phyloP scores from a whole-genome alignment of 2,888 invertebrate species.

The Napeogenes sylphis region DNA sequence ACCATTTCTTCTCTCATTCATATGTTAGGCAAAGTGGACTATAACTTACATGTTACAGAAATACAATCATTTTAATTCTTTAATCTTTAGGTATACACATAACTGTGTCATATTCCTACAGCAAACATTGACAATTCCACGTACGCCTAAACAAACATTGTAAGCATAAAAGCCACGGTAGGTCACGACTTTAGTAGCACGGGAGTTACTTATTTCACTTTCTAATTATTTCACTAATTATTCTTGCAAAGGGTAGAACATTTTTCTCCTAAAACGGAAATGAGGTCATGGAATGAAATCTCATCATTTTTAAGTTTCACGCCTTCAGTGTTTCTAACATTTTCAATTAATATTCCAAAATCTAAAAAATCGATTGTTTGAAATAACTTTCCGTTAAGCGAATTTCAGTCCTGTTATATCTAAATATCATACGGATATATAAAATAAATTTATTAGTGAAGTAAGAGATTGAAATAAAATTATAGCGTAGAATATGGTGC shows the following conservation, averaged over 20 bases:
- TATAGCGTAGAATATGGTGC: background rate
- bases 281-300: background rate
- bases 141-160: conserved; percentile 20
- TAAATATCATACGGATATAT: too few species aligned
- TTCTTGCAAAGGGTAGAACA: conserved; percentile 14
- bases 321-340: background rate
- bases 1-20: too few species aligned
- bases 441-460: background rate
- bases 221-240: conserved; percentile 38
- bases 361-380: too few species aligned
- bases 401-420: too few species aligned
- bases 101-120: conserved; percentile 10
- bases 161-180: conserved; percentile 16
- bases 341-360: background rate
- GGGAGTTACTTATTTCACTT: conserved; percentile 26
- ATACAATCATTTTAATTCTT: too few species aligned
- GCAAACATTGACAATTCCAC: conserved; percentile 16
- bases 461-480: background rate
- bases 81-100: background rate
- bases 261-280: conserved; percentile 15
- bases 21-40: too few species aligned
- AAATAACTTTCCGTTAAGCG: too few species aligned
- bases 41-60: too few species aligned
- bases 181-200: conserved; percentile 29
- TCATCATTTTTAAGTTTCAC: background rate